Evolutionary conservation across 1,140 invertebrate species (phyloP), one percentile per base, ranked within the genome.

Genomic region (Plodia interpunctella): DNA sequence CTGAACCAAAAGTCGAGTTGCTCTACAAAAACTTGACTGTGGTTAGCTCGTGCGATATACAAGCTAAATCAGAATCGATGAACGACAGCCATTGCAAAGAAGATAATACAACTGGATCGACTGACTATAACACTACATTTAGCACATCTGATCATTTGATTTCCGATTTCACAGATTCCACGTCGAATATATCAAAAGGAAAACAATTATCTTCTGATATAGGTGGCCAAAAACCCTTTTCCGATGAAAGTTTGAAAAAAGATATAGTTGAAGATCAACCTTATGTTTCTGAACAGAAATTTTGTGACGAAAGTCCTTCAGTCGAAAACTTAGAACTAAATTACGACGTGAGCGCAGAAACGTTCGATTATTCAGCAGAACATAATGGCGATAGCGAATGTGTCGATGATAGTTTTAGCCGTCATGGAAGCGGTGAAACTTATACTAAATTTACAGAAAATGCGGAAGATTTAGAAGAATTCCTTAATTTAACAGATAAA

Each of bases 401-500:
- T 44, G 50, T 60, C 11, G 57, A 68, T 5, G 68, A 74, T 56
- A 62, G 72, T 35, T 60, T 71, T 13, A 71, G 70, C 57, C 74
- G 81, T n/a, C 75, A 87, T 62, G 80, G 83, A 11, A 89, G 84
- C 68, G 77, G 87, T 28, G 84, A 87, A 49, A 89, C 87, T 18
- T 89, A 87, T 52, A 89, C 87, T 32, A 89, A 89, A 66, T 85
- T 87, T 55, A 80, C 76, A 19, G 83, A 85, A 63, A 73, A 85
- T 60, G 71, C 83, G 6, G 71, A 67, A 13, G 79, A 87, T 55
- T 74, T 89, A 57, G 79, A 87, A 65, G 87, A 89, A 65, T 89
- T 89, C 67, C 76, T 85, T 53, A 76, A 68, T 57, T 57, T 87
- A 54, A 89, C 87, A n/a, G 82, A 89, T 64, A 74, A 80, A 69